Evolutionary conservation across 1,140 invertebrate genomes (phyloP).

Genomic region (Pseudomyrmex pallidus): DNA sequence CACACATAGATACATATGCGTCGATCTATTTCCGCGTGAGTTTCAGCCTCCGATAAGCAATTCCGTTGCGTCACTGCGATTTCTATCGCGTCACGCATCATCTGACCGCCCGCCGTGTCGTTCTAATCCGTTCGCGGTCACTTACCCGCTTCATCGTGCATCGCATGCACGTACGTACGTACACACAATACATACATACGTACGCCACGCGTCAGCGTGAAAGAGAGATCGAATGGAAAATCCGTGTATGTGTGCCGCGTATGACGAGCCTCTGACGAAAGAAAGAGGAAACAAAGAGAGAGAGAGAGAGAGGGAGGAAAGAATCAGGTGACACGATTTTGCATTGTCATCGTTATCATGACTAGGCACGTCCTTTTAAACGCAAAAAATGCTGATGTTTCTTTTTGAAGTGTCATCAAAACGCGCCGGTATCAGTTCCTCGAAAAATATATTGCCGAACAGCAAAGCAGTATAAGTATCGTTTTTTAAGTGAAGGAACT

Average conservation of each 20-base stretch:
- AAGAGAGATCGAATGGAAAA: too few relatives aligned
- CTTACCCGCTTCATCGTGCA: slow-evolving; percentile 66
- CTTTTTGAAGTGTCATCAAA: not conserved
- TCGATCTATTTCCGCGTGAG: slow-evolving; percentile 37
- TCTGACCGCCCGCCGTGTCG: slow-evolving; percentile 43
- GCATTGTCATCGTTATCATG: slow-evolving; percentile 10
- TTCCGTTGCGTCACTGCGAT: slow-evolving; percentile 51
- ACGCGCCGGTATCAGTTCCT: not conserved
- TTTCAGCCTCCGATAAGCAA: slow-evolving; percentile 22
- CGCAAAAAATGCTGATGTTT: not conserved
- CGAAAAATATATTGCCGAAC: not conserved
- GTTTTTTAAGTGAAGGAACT: not conserved
- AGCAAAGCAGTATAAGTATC: not conserved
- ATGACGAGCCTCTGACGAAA: not conserved
- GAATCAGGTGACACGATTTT: slow-evolving; percentile 13
- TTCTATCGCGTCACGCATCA: slow-evolving; percentile 39
- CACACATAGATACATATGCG: not conserved
- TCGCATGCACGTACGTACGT: not conserved
- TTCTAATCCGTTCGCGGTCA: slow-evolving; percentile 67
- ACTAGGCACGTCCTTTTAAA: slow-evolving; percentile 3
- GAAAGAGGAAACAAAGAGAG: not conserved
- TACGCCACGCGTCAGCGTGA: not conserved
- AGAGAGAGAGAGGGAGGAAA: not conserved
- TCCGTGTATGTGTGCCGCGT: not conserved
- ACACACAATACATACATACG: not conserved